These are phyloP conservation scores for Nymphalis urticae DNA, from an alignment of 2,888 invertebrate species.

Conservation along the genomic window DNA sequence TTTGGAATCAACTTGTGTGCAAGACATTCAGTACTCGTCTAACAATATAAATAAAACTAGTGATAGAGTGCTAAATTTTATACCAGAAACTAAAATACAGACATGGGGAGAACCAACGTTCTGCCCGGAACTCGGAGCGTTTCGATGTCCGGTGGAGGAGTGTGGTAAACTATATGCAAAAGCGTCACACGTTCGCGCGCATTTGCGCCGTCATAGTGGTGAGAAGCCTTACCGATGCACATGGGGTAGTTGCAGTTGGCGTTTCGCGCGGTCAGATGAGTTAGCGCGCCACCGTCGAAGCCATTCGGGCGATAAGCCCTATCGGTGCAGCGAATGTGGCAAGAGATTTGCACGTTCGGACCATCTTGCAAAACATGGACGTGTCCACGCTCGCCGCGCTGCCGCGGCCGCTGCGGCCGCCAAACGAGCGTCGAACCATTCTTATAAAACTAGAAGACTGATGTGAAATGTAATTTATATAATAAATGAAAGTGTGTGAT, in stretches of 20 bases:
- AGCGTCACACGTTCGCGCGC: conserved; percentile 94
- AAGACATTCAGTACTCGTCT: conserved; percentile 54
- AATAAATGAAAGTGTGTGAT: conserved; percentile 15
- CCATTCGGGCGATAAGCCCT: conserved; percentile 97
- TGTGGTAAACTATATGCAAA: conserved; percentile 93
- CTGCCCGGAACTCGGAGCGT: conserved; percentile 80
- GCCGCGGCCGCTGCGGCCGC: conserved; percentile 62
- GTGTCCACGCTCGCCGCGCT: conserved; percentile 87
- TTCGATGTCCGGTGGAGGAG: conserved; percentile 85
- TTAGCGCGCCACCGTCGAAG: conserved; percentile 94
- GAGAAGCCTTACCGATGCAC: conserved; percentile 88
- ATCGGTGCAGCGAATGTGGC: conserved; percentile 92
- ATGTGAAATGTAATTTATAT: conserved; percentile 48
- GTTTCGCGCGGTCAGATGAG: conserved; percentile 97
- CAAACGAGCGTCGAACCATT: conserved; percentile 44
- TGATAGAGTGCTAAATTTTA: conserved; percentile 37
- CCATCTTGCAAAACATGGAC: conserved; percentile 95
- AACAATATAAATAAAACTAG: conserved; percentile 43
- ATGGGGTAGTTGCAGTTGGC: conserved; percentile 93
- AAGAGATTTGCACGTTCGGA: conserved; percentile 96
- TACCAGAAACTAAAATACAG: conserved; percentile 51
- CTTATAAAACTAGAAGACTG: conserved; percentile 53
- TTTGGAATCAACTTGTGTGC: conserved; percentile 52
- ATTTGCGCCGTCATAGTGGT: conserved; percentile 91
- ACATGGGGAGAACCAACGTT: conserved; percentile 71